Percentiles rank a stretch among this genome's conserved stretches.
Evolutionary conservation across 2,113 vertebrate species (phyloP).

Genomic region (human): GRCh38 chr1:117936001-117936500

Average conservation of each 20-base stretch:
- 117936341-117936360: not conserved
- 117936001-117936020: not conserved
- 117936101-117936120: not conserved
- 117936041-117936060: constrained; percentile 37
- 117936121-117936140: not conserved
- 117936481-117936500: not conserved
- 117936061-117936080: not conserved
- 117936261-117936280: not conserved
- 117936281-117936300: not conserved
- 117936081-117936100: not conserved
- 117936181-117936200: not conserved
- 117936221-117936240: not conserved
- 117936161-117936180: not conserved
- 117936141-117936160: not conserved
- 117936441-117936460: not conserved
- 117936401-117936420: not conserved
- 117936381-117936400: not conserved
- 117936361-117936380: not conserved
- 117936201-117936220: not conserved
- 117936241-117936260: not conserved
- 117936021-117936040: not conserved
- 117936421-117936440: not conserved
- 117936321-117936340: not conserved
- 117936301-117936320: not conserved
- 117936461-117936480: not conserved